Evolutionary conservation across 1,140 invertebrate species (phyloP).

Genomic region (Heliconius himera): DNA sequence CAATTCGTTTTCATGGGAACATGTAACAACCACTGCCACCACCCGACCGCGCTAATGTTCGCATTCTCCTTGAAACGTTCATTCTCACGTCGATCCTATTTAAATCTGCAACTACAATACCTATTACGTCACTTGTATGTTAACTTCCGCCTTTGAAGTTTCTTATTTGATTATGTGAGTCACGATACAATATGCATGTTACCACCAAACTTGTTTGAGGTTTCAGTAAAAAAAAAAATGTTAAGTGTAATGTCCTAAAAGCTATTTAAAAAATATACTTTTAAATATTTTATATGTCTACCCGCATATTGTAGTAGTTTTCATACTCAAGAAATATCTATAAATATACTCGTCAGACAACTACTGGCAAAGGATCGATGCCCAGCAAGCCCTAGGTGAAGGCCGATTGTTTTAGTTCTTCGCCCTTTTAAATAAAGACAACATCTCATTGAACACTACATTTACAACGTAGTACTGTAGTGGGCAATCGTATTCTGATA

Average conservation of each 20-base stretch:
- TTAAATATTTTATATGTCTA: not conserved
- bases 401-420: conserved; percentile 69
- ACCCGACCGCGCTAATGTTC: conserved; percentile 52
- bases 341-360: conserved; percentile 72
- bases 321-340: conserved; percentile 61
- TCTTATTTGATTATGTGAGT: conserved; percentile 72
- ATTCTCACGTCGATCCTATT: conserved; percentile 76
- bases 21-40: conserved; percentile 49
- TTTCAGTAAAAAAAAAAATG: conserved; percentile 14
- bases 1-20: conserved; percentile 67
- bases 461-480: not conserved
- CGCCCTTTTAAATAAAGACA: conserved; percentile 52
- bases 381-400: conserved; percentile 75
- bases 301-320: conserved; percentile 24
- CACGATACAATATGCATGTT: conserved; percentile 53
- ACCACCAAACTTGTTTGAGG: not conserved
- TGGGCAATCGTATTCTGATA: not conserved
- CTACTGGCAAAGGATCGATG: conserved; percentile 70
- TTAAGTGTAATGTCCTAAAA: conserved; percentile 54
- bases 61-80: conserved; percentile 69
- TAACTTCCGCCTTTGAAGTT: conserved; percentile 78
- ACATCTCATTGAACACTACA: conserved; percentile 43
- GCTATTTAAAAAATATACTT: conserved; percentile 5
- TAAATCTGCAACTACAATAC: conserved; percentile 77
- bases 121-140: conserved; percentile 76